Evolutionary conservation across 2,113 vertebrate genomes (phyloP).

Genomic region (Ploceus nigricollis): DNA sequence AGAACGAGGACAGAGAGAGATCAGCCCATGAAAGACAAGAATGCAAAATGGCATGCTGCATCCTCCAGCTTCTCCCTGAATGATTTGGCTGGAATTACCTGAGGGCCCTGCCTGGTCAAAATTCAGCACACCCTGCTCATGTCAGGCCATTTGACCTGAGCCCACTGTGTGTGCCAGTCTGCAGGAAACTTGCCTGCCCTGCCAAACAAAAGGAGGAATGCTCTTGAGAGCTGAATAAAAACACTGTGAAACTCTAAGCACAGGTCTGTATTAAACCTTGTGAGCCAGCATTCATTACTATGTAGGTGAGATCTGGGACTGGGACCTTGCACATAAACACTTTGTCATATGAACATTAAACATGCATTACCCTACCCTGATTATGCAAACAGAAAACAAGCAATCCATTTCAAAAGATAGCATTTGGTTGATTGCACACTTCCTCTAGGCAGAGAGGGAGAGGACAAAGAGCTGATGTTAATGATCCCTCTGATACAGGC

Average conservation of each 20-base stretch:
- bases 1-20: not conserved
- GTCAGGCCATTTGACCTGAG: not conserved
- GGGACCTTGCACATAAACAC: not conserved
- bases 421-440: fast-evolving
- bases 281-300: not conserved
- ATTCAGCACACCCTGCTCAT: not conserved
- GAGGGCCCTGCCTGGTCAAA: not conserved
- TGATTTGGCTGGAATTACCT: not conserved
- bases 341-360: not conserved
- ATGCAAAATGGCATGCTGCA: not conserved
- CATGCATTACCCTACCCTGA: not conserved
- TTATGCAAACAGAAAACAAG: not conserved
- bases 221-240: not conserved
- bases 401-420: not conserved
- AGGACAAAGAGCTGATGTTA: not conserved
- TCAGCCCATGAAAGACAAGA: not conserved
- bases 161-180: not conserved
- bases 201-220: not conserved
- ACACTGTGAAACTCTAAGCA: not conserved
- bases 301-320: not conserved
- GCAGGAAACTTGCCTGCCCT: not conserved
- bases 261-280: not conserved
- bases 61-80: not conserved
- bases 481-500: not conserved
- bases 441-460: not conserved